These are phyloP conservation scores for Hetaerina americana DNA, from an alignment of 1,140 invertebrate genomes.

Conservation along the genomic window DNA sequence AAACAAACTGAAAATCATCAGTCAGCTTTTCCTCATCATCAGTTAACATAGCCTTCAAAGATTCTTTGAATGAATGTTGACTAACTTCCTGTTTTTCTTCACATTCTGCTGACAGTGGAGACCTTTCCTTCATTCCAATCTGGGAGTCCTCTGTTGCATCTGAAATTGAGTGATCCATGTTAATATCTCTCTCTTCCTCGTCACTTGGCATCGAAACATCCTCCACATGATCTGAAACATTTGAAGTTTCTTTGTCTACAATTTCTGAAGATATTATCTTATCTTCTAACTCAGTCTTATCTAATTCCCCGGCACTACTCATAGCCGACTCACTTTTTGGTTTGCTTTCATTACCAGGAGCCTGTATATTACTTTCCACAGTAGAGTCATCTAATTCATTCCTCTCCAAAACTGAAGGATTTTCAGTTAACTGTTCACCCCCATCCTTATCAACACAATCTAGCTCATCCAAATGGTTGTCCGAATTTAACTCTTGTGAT, in stretches of 20 bases:
- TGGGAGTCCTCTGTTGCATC: neutral
- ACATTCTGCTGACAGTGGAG: neutral
- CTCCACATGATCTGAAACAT: no score
- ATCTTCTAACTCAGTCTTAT: no score
- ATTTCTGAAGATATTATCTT: no score
- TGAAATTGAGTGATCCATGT: neutral
- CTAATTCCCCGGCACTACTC: conserved; percentile 41
- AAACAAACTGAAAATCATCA: neutral
- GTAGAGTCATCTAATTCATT: neutral
- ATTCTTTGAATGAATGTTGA: no score
- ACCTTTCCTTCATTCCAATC: neutral
- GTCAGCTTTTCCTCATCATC: no score
- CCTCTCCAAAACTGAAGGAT: neutral
- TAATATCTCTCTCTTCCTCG: neutral
- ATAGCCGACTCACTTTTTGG: conserved; percentile 31
- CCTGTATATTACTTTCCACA: neutral
- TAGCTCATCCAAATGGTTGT: conserved; percentile 26
- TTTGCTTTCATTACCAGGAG: neutral
- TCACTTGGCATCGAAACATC: conserved; percentile 11
- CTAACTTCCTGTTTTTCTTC: neutral
- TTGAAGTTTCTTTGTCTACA: no score
- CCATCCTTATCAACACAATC: conserved; percentile 34
- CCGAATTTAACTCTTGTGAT: conserved; percentile 2
- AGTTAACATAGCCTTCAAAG: no score
- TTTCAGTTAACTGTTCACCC: conserved; percentile 9